phyloP scores from a whole-genome alignment of 2,888 invertebrate species.

The Dioctria rufipes region DNA sequence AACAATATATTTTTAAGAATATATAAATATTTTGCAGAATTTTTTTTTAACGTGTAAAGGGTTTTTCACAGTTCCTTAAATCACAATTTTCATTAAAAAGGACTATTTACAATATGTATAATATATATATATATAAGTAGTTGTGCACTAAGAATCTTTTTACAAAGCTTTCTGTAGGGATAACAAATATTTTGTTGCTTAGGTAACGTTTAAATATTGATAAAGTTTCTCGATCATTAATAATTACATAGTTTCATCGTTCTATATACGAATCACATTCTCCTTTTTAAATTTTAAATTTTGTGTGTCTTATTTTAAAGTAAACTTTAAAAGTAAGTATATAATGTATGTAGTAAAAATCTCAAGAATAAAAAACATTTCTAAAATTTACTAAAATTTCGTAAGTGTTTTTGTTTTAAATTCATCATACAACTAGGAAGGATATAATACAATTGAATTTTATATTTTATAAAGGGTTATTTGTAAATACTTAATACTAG shows the following conservation, averaged over 20 bases:
- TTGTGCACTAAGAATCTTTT: slow-evolving; percentile 32
- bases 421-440: slow-evolving; percentile 8
- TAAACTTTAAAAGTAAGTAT: slow-evolving; percentile 16
- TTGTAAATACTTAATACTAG: slow-evolving; percentile 25
- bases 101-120: slow-evolving; percentile 18
- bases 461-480: slow-evolving; percentile 17
- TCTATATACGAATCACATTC: too few species aligned
- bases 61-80: slow-evolving; percentile 28
- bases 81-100: slow-evolving; percentile 36
- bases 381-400: slow-evolving; percentile 34
- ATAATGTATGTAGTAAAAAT: neutral
- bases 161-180: slow-evolving; percentile 9
- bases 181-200: neutral
- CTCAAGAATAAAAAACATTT: slow-evolving; percentile 20
- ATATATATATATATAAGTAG: neutral
- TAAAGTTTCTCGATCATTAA: neutral
- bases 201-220: neutral
- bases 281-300: too few species aligned
- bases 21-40: neutral
- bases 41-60: slow-evolving; percentile 16
- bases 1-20: neutral
- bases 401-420: neutral
- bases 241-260: neutral
- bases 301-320: neutral
- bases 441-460: slow-evolving; percentile 23